These are phyloP conservation scores for Mobula hypostoma DNA, from an alignment of 2,113 vertebrate genomes.

Conservation along the genomic window DNA sequence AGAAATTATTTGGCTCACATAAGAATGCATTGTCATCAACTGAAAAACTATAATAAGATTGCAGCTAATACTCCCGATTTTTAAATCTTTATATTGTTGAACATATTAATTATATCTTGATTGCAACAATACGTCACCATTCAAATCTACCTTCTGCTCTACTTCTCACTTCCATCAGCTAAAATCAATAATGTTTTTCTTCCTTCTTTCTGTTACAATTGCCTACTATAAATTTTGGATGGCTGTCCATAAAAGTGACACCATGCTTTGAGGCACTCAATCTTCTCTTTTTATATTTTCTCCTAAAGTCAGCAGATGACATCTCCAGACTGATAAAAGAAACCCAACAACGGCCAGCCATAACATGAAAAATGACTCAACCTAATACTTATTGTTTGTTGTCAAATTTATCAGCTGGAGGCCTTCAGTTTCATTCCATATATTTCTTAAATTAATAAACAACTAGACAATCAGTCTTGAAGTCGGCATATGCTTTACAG, in stretches of 20 bases:
- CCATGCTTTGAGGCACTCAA: neutral
- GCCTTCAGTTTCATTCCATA: neutral
- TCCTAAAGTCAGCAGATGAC: neutral
- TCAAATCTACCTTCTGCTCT: neutral
- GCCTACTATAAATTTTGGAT: conserved; percentile 6
- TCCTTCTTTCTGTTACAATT: neutral
- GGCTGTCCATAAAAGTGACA: neutral
- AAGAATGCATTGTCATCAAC: neutral
- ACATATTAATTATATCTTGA: neutral
- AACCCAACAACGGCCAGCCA: neutral
- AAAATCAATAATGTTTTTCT: conserved; percentile 21
- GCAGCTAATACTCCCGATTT: neutral
- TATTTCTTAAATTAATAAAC: conserved; percentile 13
- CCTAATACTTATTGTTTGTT: neutral
- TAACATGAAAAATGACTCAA: neutral
- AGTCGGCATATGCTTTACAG: neutral
- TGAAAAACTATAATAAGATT: neutral
- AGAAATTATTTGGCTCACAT: neutral
- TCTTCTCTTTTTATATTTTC: neutral
- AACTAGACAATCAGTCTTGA: conserved; percentile 4
- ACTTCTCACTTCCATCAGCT: conserved; percentile 1
- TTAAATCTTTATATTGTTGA: neutral
- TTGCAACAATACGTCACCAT: neutral
- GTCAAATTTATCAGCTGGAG: neutral
- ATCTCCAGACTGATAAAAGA: neutral